Evolutionary conservation across 2,888 invertebrate species (phyloP).

Genomic region (Chironomus tentans): DNA sequence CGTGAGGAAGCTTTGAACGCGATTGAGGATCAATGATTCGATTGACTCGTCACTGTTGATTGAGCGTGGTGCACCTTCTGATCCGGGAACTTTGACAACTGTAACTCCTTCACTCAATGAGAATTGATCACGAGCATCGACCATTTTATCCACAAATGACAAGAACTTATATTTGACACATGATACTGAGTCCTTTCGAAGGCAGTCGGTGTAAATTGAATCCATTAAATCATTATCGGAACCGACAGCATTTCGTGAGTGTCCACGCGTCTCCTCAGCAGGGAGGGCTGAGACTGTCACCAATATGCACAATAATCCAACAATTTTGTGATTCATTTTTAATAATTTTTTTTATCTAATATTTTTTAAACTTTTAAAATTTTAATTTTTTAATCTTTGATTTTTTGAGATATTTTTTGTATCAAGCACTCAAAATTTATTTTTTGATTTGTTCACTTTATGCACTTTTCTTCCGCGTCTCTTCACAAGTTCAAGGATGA

Average conservation of each 20-base stretch:
- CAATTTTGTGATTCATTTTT: constrained; percentile 44
- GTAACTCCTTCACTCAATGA: constrained; percentile 74
- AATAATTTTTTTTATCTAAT: constrained; percentile 28
- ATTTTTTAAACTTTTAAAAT: background rate
- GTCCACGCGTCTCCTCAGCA: constrained; percentile 55
- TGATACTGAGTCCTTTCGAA: constrained; percentile 72
- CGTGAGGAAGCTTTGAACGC: constrained; percentile 66
- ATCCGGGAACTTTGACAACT: constrained; percentile 64
- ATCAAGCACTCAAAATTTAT: background rate
- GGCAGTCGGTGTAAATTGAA: constrained; percentile 65
- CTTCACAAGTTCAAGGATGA: constrained; percentile 42
- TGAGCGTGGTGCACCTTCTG: constrained; percentile 69
- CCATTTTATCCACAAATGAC: constrained; percentile 76
- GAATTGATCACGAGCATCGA: constrained; percentile 70
- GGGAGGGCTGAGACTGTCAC: constrained; percentile 55
- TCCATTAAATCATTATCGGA: constrained; percentile 71
- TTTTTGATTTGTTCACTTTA: background rate
- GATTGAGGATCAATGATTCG: constrained; percentile 54
- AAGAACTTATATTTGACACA: constrained; percentile 82
- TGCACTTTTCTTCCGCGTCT: constrained; percentile 14
- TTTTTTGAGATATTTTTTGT: background rate
- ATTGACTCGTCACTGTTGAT: constrained; percentile 55
- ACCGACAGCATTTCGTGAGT: constrained; percentile 51
- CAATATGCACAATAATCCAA: constrained; percentile 47
- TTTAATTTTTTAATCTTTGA: constrained; percentile 22